These are phyloP conservation scores for Lasioglossum figueresi DNA, from an alignment of 2,888 invertebrate species.

Conservation along the genomic window DNA sequence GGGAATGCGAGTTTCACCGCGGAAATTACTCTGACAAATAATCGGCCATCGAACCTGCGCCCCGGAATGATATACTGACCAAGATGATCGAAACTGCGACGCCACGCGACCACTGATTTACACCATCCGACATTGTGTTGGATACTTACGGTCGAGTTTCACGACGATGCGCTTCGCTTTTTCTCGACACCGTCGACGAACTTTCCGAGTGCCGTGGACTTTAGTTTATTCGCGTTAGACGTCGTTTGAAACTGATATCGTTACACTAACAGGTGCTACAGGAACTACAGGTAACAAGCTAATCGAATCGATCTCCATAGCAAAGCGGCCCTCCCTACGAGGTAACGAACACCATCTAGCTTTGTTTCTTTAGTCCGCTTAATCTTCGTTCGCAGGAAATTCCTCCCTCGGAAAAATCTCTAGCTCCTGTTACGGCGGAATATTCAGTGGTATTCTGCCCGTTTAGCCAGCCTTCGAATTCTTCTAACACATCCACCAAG, in stretches of 20 bases:
- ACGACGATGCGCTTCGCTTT: background rate
- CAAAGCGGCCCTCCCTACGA: background rate
- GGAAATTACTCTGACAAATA: constrained; percentile 56
- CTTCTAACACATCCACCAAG: background rate
- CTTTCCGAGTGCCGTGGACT: background rate
- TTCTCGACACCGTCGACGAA: background rate
- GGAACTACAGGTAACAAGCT: background rate
- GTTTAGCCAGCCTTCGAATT: too few species aligned
- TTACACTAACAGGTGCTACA: background rate
- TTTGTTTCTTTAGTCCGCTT: background rate
- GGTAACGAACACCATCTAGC: background rate
- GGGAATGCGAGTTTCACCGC: constrained; percentile 45
- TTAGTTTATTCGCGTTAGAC: background rate
- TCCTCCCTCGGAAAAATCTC: background rate
- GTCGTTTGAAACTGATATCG: background rate
- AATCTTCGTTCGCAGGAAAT: background rate
- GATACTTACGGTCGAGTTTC: background rate
- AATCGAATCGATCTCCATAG: background rate
- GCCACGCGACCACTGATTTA: background rate
- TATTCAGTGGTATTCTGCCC: background rate
- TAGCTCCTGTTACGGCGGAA: background rate
- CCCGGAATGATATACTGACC: constrained; percentile 2
- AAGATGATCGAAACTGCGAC: background rate
- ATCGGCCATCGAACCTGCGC: constrained; percentile 51
- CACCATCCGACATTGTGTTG: background rate